A percentile compares a stretch with the other conserved stretches of the same genome.
Conservation (phyloP, 2,113 vertebrate species). For the Scolopax mira region DNA sequence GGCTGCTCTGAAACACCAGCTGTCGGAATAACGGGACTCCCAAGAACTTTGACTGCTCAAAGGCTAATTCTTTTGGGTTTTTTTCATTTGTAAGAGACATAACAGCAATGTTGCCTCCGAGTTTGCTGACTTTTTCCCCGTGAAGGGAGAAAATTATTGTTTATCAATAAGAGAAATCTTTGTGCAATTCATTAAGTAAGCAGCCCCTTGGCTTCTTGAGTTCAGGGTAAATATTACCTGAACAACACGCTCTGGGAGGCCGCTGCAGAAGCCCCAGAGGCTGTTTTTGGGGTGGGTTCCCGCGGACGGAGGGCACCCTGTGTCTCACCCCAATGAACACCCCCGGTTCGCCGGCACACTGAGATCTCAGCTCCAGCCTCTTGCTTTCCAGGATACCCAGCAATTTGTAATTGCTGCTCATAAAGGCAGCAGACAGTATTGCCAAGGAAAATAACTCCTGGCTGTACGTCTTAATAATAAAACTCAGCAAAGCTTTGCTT, state of each 20-base stretch:
- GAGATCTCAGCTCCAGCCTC: background rate
- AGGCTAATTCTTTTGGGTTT: slow-evolving; percentile 14
- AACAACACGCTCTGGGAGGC: slow-evolving; percentile 52
- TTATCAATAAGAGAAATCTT: background rate
- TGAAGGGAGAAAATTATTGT: slow-evolving; percentile 42
- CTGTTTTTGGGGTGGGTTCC: slow-evolving; percentile 57
- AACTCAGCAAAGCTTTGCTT: slow-evolving; percentile 43
- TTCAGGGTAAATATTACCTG: slow-evolving; percentile 53
- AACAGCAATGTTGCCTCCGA: background rate
- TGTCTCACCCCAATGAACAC: slow-evolving; percentile 34
- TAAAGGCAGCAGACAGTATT: slow-evolving; percentile 22
- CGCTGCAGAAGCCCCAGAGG: slow-evolving; percentile 28
- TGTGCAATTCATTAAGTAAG: background rate
- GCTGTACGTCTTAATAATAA: slow-evolving; percentile 60
- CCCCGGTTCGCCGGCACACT: slow-evolving; percentile 6
- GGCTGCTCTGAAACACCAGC: slow-evolving; percentile 58
- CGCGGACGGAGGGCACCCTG: slow-evolving; percentile 21
- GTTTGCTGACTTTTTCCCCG: background rate
- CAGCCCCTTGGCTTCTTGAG: slow-evolving; percentile 39
- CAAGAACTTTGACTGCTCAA: slow-evolving; percentile 2
- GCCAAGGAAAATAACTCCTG: slow-evolving; percentile 62
- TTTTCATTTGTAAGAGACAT: slow-evolving; percentile 5
- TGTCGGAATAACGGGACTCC: slow-evolving; percentile 17
- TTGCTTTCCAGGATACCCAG: slow-evolving; percentile 59
- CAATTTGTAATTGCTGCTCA: slow-evolving; percentile 53